Base-by-base conservation (phyloP, 1,140 invertebrate genomes). In the Himalopsyche phryganea region DNA sequence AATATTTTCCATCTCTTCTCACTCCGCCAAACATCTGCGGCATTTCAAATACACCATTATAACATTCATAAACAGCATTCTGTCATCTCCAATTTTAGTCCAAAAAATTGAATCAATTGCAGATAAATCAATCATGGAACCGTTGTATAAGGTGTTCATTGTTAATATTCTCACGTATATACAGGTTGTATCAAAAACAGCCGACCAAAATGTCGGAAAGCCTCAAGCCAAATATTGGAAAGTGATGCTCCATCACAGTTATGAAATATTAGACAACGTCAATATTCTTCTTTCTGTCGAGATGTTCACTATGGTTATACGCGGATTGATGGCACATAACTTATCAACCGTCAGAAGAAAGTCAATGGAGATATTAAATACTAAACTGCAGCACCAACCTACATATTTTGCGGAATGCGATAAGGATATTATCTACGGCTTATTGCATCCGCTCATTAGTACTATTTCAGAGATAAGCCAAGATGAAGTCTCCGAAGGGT, bases 341-440 rank as follows among this genome's bases (percentile, higher is more conserved):
- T 66, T 89, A 10, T 65, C 83, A 0, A 81, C 81, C 1, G 86
- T 96, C 1, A 81, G 87, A 64, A 81, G 86, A 46, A 91, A 92
- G 71, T 84, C 89, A 0, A 80, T 96, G 72, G 92, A 96, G 66
- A 69, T 97, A 17, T 70, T 96, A 0, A 93, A 91, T 64, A 79
- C 79, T 13, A 89, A 92, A 71, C 73, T 96, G 2, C 83, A 87
- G 41, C 80, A 85, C 40, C 81, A 82, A 32, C 71, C 77, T n/a
- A 80, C 84, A 50, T 85, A 85, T 60, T 82, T 84, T 42, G 67
- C 74, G 11, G 68, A 79, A 13, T 77, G 78, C 15, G 68, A 76
- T 13, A 69, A 76, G 35, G 48, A 67, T 2, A 65, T 83, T 45
- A 66, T 90, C 11, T 77, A 81, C 10, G 70, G 75, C 1, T 67